These are phyloP conservation scores for Cyanoramphus novaezelandiae DNA, from an alignment of 2,113 vertebrate genomes.

Conservation along the genomic window DNA sequence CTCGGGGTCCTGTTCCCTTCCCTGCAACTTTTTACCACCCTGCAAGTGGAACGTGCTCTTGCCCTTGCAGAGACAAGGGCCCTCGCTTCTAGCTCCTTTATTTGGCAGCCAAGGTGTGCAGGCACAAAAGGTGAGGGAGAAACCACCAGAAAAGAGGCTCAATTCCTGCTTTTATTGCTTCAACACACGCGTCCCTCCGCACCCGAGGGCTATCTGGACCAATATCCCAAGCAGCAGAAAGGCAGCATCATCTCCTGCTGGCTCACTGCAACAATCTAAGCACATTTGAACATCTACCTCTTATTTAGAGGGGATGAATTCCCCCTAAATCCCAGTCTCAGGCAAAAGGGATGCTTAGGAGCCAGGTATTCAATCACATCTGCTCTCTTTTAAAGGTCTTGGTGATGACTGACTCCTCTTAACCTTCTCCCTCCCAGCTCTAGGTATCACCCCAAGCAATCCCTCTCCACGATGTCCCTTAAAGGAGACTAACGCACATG, in stretches of 20 bases:
- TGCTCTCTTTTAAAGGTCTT: not conserved
- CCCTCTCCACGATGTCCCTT: not conserved
- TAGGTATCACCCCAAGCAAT: accelerated
- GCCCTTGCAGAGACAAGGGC: not conserved
- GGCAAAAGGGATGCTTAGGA: not conserved
- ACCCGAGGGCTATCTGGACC: not conserved
- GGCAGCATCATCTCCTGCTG: not conserved
- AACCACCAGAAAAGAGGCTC: not conserved
- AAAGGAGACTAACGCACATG: not conserved
- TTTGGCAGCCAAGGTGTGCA: not conserved
- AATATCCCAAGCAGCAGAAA: not conserved
- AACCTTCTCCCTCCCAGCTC: not conserved
- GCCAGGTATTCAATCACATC: not conserved
- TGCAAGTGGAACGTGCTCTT: not conserved
- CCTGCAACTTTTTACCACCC: not conserved
- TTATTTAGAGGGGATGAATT: not conserved
- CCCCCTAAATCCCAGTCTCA: not conserved
- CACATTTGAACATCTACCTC: not conserved
- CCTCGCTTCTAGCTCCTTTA: not conserved
- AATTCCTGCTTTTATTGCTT: not conserved
- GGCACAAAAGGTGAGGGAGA: not conserved
- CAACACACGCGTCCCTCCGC: not conserved
- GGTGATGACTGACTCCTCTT: not conserved
- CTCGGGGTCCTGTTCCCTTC: not conserved
- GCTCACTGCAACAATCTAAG: not conserved